Base-by-base conservation (phyloP, 2,113 vertebrate genomes). In the Aegithalos caudatus region DNA sequence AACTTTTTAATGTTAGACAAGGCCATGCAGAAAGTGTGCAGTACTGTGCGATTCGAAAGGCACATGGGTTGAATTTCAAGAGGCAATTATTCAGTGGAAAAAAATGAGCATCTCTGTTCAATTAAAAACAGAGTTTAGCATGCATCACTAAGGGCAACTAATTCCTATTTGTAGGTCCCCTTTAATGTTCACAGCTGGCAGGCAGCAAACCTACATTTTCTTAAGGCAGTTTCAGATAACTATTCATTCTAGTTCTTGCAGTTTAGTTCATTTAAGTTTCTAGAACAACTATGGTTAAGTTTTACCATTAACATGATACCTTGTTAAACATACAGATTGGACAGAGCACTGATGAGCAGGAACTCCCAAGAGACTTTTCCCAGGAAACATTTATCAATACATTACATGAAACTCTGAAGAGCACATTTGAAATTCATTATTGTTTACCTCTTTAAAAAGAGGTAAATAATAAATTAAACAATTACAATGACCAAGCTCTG, bases 21-120 rank as follows among this genome's bases (percentile, higher is more conserved):
- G 64, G 66, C 62, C 67, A 93, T 1, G 19, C 40, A 83, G 21
- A n/a, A 92, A 89, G 78, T 57, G 65, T 65, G 70, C 45, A 38
- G 66, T 42, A 64, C 45, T 44, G n/a, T 71, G 29, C 40, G 65
- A 85, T 33, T 81, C 61, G 84, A 92, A 91, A 85, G 58, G 81
- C 83, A 87, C 76, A 78, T 31, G 87, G 73, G 65, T 87, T 95
- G 81, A 94, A 94, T 92, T 95, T 95, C 81, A 95, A 82, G 70
- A 82, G 48, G 47, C 72, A 95, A 56, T 91, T 95, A 89, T 92
- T 86, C 80, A 81, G 80, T 25, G 62, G 81, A 57, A 82, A 95
- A 92, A 71, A 87, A 31, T 12, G 7, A 92, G 28, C 48, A 91
- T 79, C 86, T 71, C 48, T 66, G 24, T 77, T 86, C 91, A 95